Evolutionary conservation across 2,888 invertebrate species (phyloP).

Genomic region (Heteromyza rotundicornis): DNA sequence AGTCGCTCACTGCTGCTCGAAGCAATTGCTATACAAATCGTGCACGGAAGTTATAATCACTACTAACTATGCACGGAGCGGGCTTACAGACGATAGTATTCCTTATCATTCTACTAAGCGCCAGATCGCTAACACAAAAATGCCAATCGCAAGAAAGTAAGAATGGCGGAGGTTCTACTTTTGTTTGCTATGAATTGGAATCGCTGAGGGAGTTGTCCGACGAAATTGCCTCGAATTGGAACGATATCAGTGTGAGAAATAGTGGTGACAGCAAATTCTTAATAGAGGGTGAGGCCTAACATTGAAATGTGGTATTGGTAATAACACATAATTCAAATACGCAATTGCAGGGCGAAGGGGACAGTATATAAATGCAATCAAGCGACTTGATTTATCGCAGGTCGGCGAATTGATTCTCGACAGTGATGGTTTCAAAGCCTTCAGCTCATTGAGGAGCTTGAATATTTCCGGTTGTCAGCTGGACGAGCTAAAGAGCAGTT

Average conservation of each 20-base stretch:
- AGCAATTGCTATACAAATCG: too few relatives aligned
- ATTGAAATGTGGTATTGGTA: too few relatives aligned
- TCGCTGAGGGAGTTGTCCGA: constrained; percentile 34
- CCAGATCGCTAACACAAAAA: constrained; percentile 5
- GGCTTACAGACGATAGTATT: too few relatives aligned
- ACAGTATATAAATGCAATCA: constrained; percentile 26
- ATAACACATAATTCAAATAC: too few relatives aligned
- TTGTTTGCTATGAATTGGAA: constrained; percentile 38
- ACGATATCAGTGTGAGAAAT: constrained; percentile 37
- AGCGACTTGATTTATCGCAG: constrained; percentile 46
- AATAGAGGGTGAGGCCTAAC: too few relatives aligned
- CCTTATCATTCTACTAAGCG: not conserved
- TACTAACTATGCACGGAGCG: too few relatives aligned
- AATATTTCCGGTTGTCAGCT: constrained; percentile 50
- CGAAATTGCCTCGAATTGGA: constrained; percentile 25
- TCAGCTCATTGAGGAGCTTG: constrained; percentile 42
- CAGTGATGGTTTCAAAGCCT: constrained; percentile 43
- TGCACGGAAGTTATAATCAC: too few relatives aligned
- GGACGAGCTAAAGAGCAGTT: constrained; percentile 33
- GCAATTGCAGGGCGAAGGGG: not conserved
- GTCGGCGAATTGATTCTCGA: constrained; percentile 39
- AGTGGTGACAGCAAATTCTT: not conserved
- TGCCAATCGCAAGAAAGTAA: not conserved
- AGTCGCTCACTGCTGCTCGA: too few relatives aligned
- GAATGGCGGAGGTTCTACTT: constrained; percentile 27